Evolutionary conservation across 2,797 vertebrate genomes (phyloP), one percentile per base, ranked within the genome.

Genomic region (Periophthalmus magnuspinnatus): DNA sequence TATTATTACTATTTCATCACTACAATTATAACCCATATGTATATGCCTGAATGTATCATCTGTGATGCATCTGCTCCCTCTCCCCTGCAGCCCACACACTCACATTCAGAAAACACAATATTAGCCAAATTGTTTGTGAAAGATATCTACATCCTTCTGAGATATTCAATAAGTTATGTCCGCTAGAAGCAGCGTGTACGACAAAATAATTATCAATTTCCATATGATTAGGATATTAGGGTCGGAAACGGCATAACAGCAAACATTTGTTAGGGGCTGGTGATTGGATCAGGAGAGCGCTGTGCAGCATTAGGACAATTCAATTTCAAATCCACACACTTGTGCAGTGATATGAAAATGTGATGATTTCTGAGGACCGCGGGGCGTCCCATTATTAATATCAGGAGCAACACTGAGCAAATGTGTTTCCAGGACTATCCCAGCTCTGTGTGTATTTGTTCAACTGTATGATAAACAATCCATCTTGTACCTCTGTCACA

Each of bases 131-230:
- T 86, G 86, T 88, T 90, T 90, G 79, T 90, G 85, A 90, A 91
- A 86, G 78, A 89, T 82, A 84, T 76, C 57, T 67, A 71, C 75
- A 76, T 85, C 74, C 59, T 78, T 85, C 80, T 85, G 72, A 78
- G 78, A 73, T 80, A 84, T 89, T 89, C 84, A 91, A 91, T 91
- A 90, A 88, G 81, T 78, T 69, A 66, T 66, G 82, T 88, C 79
- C 11, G 81, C 85, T 87, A 67, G 76, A 88, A 90, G 87, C 88
- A 67, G 66, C 61, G 77, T 82, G 68, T 86, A 84, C 74, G 75
- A 85, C 77, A 81, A 86, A 93, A 93, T 92, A 91, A 93, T 92
- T 81, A 93, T 90, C 90, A 90, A 92, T 94, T 93, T 92, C 90
- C 91, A 91, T 92, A 90, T 84, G 63, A 90, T 92, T 90, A 84